Evolutionary conservation across 53 echinoderm and acorn worm species (phyloP).

Genomic region (Antedon mediterranea): DNA sequence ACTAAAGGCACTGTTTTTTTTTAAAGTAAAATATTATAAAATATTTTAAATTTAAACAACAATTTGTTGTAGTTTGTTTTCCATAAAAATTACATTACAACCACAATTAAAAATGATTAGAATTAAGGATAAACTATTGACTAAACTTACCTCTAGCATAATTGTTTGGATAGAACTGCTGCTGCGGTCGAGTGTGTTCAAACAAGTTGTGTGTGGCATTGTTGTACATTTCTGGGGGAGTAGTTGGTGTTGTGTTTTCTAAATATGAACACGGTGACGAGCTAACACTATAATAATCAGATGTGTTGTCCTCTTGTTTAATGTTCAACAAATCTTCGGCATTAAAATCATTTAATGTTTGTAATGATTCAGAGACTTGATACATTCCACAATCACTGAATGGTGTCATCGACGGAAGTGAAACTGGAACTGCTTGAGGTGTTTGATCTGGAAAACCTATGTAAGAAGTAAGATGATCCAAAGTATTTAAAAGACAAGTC

Average conservation of each 20-base stretch:
- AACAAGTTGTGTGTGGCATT: conserved; percentile 23
- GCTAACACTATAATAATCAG: conserved; percentile 92
- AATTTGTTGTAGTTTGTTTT: too few relatives aligned
- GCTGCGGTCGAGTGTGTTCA: not conserved
- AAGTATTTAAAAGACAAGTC: not conserved
- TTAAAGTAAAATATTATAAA: too few relatives aligned
- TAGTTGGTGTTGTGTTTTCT: conserved; percentile 29
- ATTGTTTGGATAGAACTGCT: not conserved
- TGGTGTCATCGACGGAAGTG: conserved; percentile 48
- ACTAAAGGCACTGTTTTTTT: too few relatives aligned
- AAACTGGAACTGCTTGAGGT: conserved; percentile 97
- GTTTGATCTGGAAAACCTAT: conserved; percentile 75
- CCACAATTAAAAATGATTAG: too few relatives aligned
- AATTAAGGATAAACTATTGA: not conserved
- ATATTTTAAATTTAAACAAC: too few relatives aligned
- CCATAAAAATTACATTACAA: too few relatives aligned
- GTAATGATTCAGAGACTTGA: conserved; percentile 85
- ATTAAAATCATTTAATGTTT: conserved; percentile 94
- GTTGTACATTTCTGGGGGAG: conserved; percentile 54
- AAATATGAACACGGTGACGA: conserved; percentile 76
- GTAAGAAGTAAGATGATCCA: not conserved
- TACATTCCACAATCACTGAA: conserved; percentile 63
- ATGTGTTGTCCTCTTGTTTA: conserved; percentile 92
- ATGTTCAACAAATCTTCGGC: conserved; percentile 92
- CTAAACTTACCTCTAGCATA: not conserved